A percentile compares a stretch with the other conserved stretches of the same genome.
Evolutionary conservation across 2,888 invertebrate species (phyloP).

Genomic region (Leuctra nigra): DNA sequence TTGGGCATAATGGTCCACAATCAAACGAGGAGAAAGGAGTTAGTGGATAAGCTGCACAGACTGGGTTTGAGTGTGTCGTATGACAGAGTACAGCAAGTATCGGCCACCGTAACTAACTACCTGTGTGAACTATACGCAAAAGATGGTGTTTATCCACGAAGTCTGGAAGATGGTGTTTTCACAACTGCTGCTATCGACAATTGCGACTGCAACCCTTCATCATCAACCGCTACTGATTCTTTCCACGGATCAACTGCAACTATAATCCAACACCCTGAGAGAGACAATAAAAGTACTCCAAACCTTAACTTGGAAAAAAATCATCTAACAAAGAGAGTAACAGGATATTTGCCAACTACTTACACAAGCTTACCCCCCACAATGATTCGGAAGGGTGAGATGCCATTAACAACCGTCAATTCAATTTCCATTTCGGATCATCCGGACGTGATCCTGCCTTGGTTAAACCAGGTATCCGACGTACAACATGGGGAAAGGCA

Average conservation of each 20-base stretch:
- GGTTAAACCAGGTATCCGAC: too few relatives aligned
- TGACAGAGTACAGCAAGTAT: slow-evolving; percentile 4
- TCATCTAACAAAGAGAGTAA: background rate
- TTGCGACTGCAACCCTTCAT: slow-evolving; percentile 4
- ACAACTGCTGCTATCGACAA: slow-evolving; percentile 12
- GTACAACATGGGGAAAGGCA: too few relatives aligned
- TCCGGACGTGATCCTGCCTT: too few relatives aligned
- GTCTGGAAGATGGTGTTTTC: background rate
- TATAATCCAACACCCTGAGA: slow-evolving; percentile 7
- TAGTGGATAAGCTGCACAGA: slow-evolving; percentile 1
- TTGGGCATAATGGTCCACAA: background rate
- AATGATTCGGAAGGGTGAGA: background rate
- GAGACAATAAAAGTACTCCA: background rate
- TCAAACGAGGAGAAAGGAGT: background rate
- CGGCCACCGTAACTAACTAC: background rate
- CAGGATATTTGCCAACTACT: background rate
- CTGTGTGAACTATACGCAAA: slow-evolving; percentile 1
- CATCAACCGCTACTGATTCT: slow-evolving; percentile 9
- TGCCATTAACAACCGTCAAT: too few relatives aligned
- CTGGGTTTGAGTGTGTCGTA: slow-evolving; percentile 15
- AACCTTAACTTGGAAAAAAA: background rate
- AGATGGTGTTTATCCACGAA: slow-evolving; percentile 2
- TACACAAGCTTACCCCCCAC: background rate
- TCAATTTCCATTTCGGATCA: too few relatives aligned
- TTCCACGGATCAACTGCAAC: slow-evolving; percentile 10